Evolutionary conservation across 2,888 invertebrate genomes (phyloP), one percentile per base, ranked within the genome.

Genomic region (Psylliodes chrysocephalus): DNA sequence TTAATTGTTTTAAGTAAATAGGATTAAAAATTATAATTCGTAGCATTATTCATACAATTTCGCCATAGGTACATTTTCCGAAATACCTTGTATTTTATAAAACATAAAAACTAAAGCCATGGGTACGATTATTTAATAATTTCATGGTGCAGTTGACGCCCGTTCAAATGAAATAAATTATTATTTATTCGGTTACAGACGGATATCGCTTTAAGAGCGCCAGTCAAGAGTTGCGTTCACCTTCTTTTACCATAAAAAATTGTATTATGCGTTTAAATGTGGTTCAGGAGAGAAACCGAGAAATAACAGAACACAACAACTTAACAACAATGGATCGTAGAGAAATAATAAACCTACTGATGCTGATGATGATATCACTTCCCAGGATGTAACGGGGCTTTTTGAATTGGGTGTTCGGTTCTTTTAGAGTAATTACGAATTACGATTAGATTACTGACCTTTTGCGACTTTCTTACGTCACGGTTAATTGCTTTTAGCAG

Each of bases 231-330:
- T 60, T 19, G 53, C 46, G 53, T 60, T 53, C 53, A 60, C 46
- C 53, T 60, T 46, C 42, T 35, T 22, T 60, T 46, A 35, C 46
- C 28, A 38, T 44, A 53, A 46, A 53, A 60, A 44, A 44, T 18
- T n/a, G n/a, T 28, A 22, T 38, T 15, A 47, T 33, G 47, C 35
- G 49, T 33, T 60, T 61, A 54, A 53, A 54, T 54, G 47, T 61
- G 47, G 54, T 61, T 46, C 60, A 54, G 28, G 17, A 53, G 35
- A 53, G 53, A 54, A 61, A 47, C 38, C 47, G 38, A 51, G 35
- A 57, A n/a, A 52, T 25, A 46, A 56, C 51, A 44, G 56, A 25
- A 56, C 33, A 42, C n/a, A n/a, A n/a, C n/a, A n/a, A n/a, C n/a
- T n/a, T n/a, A n/a, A n/a, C n/a, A n/a, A n/a, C n/a, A n/a, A n/a